These are phyloP conservation scores for human DNA, from an alignment of 2,113 vertebrate genomes.

Conservation along the genomic window GRCh38 chr22:27212501-27213000, in stretches of 20 bases:
- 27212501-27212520: neutral
- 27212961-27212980: conserved; percentile 74
- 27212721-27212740: conserved; percentile 69
- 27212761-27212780: conserved; percentile 77
- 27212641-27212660: neutral
- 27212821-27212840: conserved; percentile 88
- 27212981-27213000: conserved; percentile 63
- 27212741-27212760: conserved; percentile 74
- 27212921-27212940: conserved; percentile 84
- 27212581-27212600: neutral
- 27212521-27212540: neutral
- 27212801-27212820: conserved; percentile 89
- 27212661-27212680: neutral
- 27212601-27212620: neutral
- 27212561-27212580: conserved; percentile 9
- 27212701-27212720: conserved; percentile 63
- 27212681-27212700: conserved; percentile 73
- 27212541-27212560: neutral
- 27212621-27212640: neutral
- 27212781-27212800: conserved; percentile 81
- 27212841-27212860: conserved; percentile 89
- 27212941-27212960: conserved; percentile 77
- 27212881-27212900: conserved; percentile 85
- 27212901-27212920: conserved; percentile 80
- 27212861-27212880: conserved; percentile 84